Conservation (phyloP, 2,888 invertebrate genomes). For the Cheilosia soror region DNA sequence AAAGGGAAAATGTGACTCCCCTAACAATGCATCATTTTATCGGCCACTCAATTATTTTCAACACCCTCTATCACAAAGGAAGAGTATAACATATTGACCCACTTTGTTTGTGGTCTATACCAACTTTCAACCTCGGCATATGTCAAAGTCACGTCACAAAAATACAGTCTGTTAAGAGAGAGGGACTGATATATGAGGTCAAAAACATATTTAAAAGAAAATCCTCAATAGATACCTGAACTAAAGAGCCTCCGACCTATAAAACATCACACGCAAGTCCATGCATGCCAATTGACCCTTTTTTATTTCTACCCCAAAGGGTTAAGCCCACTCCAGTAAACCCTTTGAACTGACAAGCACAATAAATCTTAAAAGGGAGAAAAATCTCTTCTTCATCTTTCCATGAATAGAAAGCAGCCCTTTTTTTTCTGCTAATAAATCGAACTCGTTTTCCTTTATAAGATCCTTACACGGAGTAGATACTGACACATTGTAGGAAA, state of each 20-base stretch:
- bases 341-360: constrained; percentile 34
- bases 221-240: background rate
- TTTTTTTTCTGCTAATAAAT: constrained; percentile 21
- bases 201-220: background rate
- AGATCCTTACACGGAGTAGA: background rate
- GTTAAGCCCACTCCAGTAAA: background rate
- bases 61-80: too few species aligned
- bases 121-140: too few species aligned
- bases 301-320: constrained; percentile 5
- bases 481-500: constrained; percentile 1
- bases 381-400: constrained; percentile 20
- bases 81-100: too few species aligned
- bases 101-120: too few species aligned
- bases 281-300: constrained; percentile 37
- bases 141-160: background rate
- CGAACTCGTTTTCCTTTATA: constrained; percentile 1
- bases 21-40: too few species aligned
- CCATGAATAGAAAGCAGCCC: constrained; percentile 7
- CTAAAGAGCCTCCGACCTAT: constrained; percentile 11
- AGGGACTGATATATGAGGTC: background rate
- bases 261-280: constrained; percentile 6
- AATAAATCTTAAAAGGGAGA: constrained; percentile 34
- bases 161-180: background rate
- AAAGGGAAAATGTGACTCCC: too few species aligned
- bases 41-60: too few species aligned